phyloP scores from a whole-genome alignment of 2,113 vertebrate species.

The Callopanchax toddi region DNA sequence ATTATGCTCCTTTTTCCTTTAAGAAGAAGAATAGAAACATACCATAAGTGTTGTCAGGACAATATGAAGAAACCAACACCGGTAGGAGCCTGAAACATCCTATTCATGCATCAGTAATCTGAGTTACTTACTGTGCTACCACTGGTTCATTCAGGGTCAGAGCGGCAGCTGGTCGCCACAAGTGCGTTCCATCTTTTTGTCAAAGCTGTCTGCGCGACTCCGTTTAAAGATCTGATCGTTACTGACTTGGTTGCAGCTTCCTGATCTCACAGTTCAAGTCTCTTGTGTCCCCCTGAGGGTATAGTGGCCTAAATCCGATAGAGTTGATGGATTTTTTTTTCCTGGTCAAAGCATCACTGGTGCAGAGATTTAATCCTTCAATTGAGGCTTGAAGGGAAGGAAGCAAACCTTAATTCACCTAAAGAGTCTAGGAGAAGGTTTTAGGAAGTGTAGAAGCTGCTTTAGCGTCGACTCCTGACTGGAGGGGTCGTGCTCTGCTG shows the following conservation, averaged over 20 bases:
- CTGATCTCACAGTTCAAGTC: background rate
- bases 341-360: constrained; percentile 13
- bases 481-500: background rate
- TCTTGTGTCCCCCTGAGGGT: constrained; percentile 3
- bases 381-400: constrained; percentile 13
- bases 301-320: constrained; percentile 30
- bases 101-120: background rate
- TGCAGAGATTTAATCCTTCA: constrained; percentile 25
- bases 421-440: constrained; percentile 18
- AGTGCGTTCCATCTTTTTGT: background rate
- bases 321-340: constrained; percentile 6
- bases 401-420: constrained; percentile 34
- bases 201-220: constrained; percentile 6
- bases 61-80: background rate
- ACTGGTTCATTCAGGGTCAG: background rate
- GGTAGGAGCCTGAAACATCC: background rate
- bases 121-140: background rate
- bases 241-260: constrained; percentile 1
- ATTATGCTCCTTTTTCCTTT: background rate
- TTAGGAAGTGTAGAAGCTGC: constrained; percentile 8
- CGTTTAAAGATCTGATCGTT: constrained; percentile 5
- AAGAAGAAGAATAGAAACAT: background rate
- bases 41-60: background rate
- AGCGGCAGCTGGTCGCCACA: background rate
- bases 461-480: constrained; percentile 1